phyloP scores from a whole-genome alignment of 92 coral and sea anemone species.

The Plumapathes pennacea region DNA sequence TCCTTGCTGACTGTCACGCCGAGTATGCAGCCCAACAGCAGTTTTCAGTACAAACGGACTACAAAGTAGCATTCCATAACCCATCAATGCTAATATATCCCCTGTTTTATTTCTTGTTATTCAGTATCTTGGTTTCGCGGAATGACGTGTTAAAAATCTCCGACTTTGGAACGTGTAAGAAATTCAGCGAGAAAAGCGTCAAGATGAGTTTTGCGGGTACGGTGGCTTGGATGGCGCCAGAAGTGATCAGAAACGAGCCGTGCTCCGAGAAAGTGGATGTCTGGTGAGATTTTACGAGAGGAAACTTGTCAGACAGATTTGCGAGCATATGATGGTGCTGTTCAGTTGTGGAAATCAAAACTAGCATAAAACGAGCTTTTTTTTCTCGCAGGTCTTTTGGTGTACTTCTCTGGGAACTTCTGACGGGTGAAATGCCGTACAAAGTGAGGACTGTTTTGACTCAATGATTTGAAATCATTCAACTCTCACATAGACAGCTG shows the following conservation, averaged over 20 bases:
- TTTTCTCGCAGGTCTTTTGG: constrained; percentile 71
- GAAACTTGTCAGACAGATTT: too few species aligned
- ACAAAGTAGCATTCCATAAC: too few species aligned
- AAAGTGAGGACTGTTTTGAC: constrained; percentile 27
- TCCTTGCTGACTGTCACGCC: too few species aligned
- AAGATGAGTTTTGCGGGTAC: constrained; percentile 95
- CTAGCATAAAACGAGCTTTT: neutral
- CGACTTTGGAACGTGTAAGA: constrained; percentile 89
- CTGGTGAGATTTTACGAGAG: constrained; percentile 63
- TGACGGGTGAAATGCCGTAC: constrained; percentile 92
- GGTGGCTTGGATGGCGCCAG: constrained; percentile 98
- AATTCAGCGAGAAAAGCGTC: constrained; percentile 85
- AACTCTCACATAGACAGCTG: too few species aligned
- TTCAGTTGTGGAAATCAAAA: too few species aligned
- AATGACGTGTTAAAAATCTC: constrained; percentile 83
- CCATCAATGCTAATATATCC: too few species aligned
- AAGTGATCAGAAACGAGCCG: constrained; percentile 86
- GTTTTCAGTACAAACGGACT: too few species aligned
- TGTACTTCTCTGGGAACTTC: constrained; percentile 83
- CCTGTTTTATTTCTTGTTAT: too few species aligned
- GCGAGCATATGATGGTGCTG: too few species aligned
- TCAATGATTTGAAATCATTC: neutral
- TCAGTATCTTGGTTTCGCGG: constrained; percentile 76
- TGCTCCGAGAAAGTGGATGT: constrained; percentile 91
- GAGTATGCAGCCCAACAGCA: too few species aligned